Percentiles rank a stretch among this genome's conserved stretches.
phyloP scores from a whole-genome alignment of 2,888 invertebrate species.

The Nomada goodeniana region DNA sequence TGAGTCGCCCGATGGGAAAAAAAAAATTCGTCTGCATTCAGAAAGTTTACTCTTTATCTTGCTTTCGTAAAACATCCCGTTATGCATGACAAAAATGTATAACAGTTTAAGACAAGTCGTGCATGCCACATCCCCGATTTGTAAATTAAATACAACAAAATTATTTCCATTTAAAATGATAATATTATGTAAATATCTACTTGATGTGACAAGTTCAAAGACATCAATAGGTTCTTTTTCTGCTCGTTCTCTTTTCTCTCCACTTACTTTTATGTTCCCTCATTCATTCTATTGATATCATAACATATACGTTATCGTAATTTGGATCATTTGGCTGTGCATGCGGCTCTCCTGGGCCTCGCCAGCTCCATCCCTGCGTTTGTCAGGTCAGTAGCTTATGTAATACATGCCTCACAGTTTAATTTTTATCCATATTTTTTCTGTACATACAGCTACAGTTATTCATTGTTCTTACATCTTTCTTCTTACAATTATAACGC shows the following conservation, averaged over 20 bases:
- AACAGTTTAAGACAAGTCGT: slow-evolving; percentile 14
- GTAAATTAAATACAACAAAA: slow-evolving; percentile 6
- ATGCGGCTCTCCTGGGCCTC: slow-evolving; percentile 87
- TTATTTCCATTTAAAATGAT: slow-evolving; percentile 20
- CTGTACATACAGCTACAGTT: not conserved
- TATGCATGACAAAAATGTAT: slow-evolving; percentile 42
- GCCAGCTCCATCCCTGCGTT: slow-evolving; percentile 84
- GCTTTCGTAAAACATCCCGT: slow-evolving; percentile 7
- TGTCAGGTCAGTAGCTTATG: slow-evolving; percentile 84
- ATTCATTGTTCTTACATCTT: slow-evolving; percentile 1
- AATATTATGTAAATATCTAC: slow-evolving; percentile 20
- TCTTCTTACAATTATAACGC: slow-evolving; percentile 34
- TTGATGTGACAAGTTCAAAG: not conserved
- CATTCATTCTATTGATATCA: slow-evolving; percentile 28
- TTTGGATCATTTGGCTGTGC: slow-evolving; percentile 85
- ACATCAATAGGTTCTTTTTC: not conserved
- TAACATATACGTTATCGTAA: slow-evolving; percentile 78
- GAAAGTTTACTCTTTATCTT: not conserved
- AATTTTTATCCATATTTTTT: slow-evolving; percentile 26
- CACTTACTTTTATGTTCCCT: not conserved
- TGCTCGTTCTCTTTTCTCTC: not conserved
- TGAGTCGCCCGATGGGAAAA: slow-evolving; percentile 5
- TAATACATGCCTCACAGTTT: slow-evolving; percentile 44
- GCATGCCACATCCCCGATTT: slow-evolving; percentile 39
- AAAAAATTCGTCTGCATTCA: slow-evolving; percentile 19